Percentiles rank a stretch among this genome's conserved stretches.
Evolutionary conservation across 2,113 vertebrate species (phyloP).

Genomic region (Proteles cristata): DNA sequence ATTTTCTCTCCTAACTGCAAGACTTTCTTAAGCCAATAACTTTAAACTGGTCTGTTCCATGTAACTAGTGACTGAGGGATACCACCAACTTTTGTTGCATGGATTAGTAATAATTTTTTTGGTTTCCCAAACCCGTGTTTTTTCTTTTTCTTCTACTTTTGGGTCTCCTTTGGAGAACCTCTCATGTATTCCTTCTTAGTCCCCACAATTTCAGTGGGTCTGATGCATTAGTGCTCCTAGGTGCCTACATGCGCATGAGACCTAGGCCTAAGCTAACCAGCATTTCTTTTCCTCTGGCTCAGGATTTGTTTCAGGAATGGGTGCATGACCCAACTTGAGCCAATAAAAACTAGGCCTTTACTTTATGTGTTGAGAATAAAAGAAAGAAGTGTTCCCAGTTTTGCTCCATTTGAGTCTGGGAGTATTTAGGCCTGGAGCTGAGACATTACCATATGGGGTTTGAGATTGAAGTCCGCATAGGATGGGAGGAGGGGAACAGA

Average conservation of each 20-base stretch:
- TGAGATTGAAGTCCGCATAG: neutral
- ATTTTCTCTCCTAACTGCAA: neutral
- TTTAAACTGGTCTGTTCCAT: neutral
- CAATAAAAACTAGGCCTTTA: neutral
- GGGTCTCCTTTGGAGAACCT: neutral
- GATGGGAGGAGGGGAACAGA: neutral
- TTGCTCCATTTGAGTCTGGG: neutral
- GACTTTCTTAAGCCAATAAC: neutral
- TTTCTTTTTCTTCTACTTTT: neutral
- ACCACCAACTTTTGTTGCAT: neutral
- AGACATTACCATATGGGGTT: neutral
- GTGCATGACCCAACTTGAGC: neutral
- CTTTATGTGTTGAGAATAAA: neutral
- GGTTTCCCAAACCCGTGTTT: neutral
- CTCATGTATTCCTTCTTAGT: neutral
- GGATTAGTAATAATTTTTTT: neutral
- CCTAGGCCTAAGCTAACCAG: neutral
- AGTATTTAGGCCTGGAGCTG: neutral
- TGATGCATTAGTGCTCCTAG: neutral
- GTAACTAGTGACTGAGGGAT: neutral
- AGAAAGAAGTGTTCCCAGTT: neutral
- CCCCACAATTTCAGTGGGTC: neutral
- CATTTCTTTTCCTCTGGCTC: neutral
- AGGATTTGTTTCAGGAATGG: neutral
- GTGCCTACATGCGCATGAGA: neutral